A percentile compares a stretch with the other conserved stretches of the same genome.
Conservation (phyloP, 2,797 vertebrate species). For the Columba guinea region DNA sequence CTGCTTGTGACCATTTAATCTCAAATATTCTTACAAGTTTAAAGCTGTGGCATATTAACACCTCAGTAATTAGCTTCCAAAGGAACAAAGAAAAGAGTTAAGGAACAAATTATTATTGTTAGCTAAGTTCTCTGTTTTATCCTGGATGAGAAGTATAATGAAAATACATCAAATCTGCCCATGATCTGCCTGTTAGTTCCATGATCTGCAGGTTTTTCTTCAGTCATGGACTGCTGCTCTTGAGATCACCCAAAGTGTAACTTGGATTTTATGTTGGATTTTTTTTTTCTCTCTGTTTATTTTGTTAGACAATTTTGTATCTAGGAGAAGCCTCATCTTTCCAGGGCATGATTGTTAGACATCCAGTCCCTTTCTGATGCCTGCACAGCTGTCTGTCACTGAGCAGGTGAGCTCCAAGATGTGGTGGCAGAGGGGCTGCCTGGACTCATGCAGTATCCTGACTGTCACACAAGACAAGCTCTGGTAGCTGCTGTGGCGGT, state of each 20-base stretch:
- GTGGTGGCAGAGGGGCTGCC: not conserved
- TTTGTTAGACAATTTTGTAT: not conserved
- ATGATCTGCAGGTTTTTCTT: not conserved
- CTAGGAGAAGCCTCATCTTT: not conserved
- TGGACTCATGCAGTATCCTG: not conserved
- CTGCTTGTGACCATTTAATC: not conserved
- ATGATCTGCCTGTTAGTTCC: not conserved
- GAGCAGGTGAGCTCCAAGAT: not conserved
- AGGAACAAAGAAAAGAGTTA: not conserved
- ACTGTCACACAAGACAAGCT: not conserved
- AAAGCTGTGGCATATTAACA: not conserved
- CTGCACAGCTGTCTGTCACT: not conserved
- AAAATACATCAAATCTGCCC: not conserved
- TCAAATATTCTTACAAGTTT: not conserved
- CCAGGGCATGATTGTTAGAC: not conserved
- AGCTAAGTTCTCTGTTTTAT: not conserved
- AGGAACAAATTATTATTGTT: not conserved
- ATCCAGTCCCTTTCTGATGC: not conserved
- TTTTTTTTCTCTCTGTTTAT: not conserved
- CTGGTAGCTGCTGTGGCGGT: not conserved
- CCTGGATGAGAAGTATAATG: not conserved
- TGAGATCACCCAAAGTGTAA: not conserved
- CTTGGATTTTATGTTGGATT: not conserved
- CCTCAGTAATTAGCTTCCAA: not conserved
- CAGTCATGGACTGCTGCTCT: not conserved